Evolutionary conservation across 1,140 invertebrate genomes (phyloP).

Genomic region (Drosophila willistoni): DNA sequence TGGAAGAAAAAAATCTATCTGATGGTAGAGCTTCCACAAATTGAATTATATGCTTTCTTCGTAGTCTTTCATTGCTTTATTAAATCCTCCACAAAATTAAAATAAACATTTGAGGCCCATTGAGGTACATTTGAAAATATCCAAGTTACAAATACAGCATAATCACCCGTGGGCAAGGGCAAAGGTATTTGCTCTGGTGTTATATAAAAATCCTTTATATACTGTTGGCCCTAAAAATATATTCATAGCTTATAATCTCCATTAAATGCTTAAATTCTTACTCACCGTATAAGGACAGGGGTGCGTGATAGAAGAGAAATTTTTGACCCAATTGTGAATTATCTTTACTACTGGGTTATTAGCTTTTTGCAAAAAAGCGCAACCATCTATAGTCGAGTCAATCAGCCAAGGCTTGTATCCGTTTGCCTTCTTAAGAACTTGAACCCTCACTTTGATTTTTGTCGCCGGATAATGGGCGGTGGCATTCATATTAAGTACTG

Average conservation of each 20-base stretch:
- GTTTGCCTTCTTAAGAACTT: conserved; percentile 19
- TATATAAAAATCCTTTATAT: conserved; percentile 15
- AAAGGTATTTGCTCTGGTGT: not conserved
- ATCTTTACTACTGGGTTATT: conserved; percentile 15
- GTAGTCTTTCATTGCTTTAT: not conserved
- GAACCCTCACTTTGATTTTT: not conserved
- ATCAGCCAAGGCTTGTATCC: conserved; percentile 26
- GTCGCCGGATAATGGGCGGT: conserved; percentile 4
- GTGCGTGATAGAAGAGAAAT: conserved; percentile 31
- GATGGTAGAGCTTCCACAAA: too few species aligned
- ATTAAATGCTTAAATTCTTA: not conserved
- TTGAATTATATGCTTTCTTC: too few species aligned
- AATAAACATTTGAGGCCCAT: conserved; percentile 18
- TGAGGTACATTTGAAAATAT: conserved; percentile 3
- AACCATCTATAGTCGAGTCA: conserved; percentile 23
- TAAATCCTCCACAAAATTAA: not conserved
- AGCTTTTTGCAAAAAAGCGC: conserved; percentile 19
- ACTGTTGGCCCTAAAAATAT: conserved; percentile 3
- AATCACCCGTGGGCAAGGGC: conserved; percentile 20
- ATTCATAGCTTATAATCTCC: not conserved
- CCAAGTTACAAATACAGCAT: conserved; percentile 8
- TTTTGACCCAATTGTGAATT: conserved; percentile 1
- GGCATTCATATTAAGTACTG: conserved; percentile 8
- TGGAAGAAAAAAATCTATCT: too few species aligned
- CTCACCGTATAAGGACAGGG: conserved; percentile 38